These are phyloP conservation scores for Volucella inflata DNA, from an alignment of 2,888 invertebrate species.

Conservation along the genomic window DNA sequence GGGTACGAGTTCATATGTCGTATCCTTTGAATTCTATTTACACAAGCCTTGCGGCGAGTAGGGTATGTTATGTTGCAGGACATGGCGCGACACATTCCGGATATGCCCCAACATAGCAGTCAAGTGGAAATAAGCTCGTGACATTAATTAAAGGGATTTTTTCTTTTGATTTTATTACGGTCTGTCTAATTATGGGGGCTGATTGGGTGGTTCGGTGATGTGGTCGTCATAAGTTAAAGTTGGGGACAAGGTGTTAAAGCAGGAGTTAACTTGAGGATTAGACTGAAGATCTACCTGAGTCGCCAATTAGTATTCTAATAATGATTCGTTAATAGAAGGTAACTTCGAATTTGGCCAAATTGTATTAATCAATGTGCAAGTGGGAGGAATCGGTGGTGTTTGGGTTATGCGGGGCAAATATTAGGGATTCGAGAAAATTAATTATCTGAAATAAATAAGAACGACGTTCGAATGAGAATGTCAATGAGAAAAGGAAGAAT, in stretches of 20 bases:
- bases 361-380: slow-evolving; percentile 29
- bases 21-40: too few relatives aligned
- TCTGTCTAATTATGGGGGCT: slow-evolving; percentile 16
- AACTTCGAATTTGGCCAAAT: slow-evolving; percentile 8
- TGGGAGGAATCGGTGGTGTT: neutral
- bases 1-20: too few relatives aligned
- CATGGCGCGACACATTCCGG: too few relatives aligned
- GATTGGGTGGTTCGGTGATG: too few relatives aligned
- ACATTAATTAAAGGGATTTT: slow-evolving; percentile 35
- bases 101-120: neutral
- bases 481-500: neutral
- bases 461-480: too few relatives aligned
- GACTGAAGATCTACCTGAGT: neutral
- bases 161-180: slow-evolving; percentile 30
- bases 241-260: too few relatives aligned
- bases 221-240: too few relatives aligned
- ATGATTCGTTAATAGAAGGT: slow-evolving; percentile 18
- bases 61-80: too few relatives aligned
- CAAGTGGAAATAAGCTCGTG: slow-evolving; percentile 28
- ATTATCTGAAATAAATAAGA: slow-evolving; percentile 30
- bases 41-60: too few relatives aligned
- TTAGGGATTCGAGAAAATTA: slow-evolving; percentile 15
- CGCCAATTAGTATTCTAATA: slow-evolving; percentile 26
- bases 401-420: neutral
- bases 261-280: neutral